A percentile compares a stretch with the other conserved stretches of the same genome.
phyloP scores from a whole-genome alignment of 2,113 vertebrate species.

The Lycaon pictus region DNA sequence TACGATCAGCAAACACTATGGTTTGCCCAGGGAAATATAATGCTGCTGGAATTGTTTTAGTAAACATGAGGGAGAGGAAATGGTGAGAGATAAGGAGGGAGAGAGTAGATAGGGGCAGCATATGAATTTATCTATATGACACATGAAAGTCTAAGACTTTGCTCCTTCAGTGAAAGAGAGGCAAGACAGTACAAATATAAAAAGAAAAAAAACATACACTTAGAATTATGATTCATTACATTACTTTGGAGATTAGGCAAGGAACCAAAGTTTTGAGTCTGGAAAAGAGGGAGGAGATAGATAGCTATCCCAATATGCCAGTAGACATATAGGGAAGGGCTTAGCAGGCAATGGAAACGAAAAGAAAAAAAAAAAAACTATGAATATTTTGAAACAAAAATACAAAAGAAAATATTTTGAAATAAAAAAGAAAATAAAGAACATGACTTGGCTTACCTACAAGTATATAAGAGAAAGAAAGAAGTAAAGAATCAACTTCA shows the following conservation, averaged over 20 bases:
- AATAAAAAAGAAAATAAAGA: neutral
- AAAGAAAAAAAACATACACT: neutral
- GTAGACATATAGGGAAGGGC: neutral
- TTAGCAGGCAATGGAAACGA: neutral
- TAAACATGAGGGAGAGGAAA: neutral
- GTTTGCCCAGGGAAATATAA: neutral
- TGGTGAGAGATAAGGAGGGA: neutral
- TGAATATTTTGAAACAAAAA: neutral
- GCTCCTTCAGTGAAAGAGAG: neutral
- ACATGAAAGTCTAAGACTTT: neutral
- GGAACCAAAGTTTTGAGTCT: neutral
- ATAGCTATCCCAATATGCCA: rapidly evolving
- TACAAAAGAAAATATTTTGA: neutral
- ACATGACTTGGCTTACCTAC: neutral
- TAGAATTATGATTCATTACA: neutral
- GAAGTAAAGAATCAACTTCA: neutral
- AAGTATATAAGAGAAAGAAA: neutral
- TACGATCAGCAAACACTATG: neutral
- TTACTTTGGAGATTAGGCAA: neutral
- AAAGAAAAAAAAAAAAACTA: neutral
- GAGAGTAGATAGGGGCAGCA: neutral
- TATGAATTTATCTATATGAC: neutral
- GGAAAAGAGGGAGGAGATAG: neutral
- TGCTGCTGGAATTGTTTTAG: neutral
- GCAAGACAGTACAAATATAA: neutral